Evolutionary conservation across 2,797 vertebrate species (phyloP).

Genomic region (Phaenicophaeus curvirostris): DNA sequence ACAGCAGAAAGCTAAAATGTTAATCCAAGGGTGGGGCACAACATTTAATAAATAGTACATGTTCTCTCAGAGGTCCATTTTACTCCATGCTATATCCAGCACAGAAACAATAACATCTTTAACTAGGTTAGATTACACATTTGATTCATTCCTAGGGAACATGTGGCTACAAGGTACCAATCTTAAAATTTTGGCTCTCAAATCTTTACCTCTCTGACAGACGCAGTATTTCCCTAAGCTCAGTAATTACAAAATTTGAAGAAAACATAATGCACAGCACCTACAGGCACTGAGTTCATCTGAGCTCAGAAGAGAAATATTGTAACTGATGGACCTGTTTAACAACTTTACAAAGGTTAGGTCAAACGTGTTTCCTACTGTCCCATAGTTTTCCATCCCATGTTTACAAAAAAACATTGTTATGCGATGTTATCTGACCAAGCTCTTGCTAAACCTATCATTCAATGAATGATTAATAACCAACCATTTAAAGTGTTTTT

Average conservation of each 20-base stretch:
- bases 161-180: background rate
- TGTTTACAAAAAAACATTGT: background rate
- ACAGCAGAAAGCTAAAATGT: background rate
- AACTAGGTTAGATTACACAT: background rate
- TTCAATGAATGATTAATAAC: background rate
- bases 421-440: background rate
- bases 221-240: background rate
- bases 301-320: background rate
- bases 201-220: background rate
- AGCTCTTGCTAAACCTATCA: background rate
- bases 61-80: background rate
- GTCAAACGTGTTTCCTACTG: background rate
- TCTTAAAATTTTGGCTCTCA: background rate
- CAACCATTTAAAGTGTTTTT: background rate
- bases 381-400: background rate
- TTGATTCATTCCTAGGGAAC: background rate
- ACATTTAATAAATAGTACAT: background rate
- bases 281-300: background rate
- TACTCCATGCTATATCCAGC: background rate
- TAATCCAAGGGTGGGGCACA: background rate
- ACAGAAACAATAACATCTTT: background rate
- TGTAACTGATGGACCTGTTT: background rate
- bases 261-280: background rate
- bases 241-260: background rate
- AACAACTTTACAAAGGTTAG: background rate